Evolutionary conservation across 2,888 invertebrate species (phyloP).

Genomic region (Leptopilina drosophilae): DNA sequence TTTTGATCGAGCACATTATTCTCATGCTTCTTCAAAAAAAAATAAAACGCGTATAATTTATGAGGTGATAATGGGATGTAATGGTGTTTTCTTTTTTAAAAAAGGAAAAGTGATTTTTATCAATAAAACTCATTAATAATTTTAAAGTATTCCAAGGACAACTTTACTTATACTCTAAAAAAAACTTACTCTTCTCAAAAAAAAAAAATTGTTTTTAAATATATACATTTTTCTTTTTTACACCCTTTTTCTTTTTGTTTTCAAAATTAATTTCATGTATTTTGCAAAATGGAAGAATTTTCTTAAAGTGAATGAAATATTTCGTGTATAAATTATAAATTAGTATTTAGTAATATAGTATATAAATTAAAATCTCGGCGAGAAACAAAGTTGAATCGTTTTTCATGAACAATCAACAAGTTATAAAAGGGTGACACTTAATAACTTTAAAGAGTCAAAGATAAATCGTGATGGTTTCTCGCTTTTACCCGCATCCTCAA

Average conservation of each 20-base stretch:
- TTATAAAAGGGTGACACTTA: slow-evolving; percentile 65
- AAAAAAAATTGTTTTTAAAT: background rate
- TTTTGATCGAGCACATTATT: slow-evolving; percentile 39
- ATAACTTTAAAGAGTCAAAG: slow-evolving; percentile 67
- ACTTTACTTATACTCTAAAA: background rate
- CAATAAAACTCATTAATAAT: background rate
- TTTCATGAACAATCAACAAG: slow-evolving; percentile 67
- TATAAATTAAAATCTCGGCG: no score
- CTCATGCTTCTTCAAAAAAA: background rate
- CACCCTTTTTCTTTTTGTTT: no score
- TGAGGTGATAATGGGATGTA: slow-evolving; percentile 29
- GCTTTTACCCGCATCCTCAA: slow-evolving; percentile 48
- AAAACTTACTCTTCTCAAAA: no score
- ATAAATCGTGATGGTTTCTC: slow-evolving; percentile 65
- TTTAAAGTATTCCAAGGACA: no score
- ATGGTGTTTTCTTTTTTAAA: background rate
- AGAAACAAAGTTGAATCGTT: background rate
- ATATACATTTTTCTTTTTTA: background rate
- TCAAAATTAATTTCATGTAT: no score
- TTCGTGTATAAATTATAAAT: no score
- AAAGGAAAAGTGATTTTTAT: background rate
- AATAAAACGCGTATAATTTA: background rate
- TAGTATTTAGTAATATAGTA: no score
- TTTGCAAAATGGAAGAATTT: no score
- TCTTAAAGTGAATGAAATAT: no score